Evolutionary conservation across 1,140 invertebrate species (phyloP).

Genomic region (Grapholita molesta): DNA sequence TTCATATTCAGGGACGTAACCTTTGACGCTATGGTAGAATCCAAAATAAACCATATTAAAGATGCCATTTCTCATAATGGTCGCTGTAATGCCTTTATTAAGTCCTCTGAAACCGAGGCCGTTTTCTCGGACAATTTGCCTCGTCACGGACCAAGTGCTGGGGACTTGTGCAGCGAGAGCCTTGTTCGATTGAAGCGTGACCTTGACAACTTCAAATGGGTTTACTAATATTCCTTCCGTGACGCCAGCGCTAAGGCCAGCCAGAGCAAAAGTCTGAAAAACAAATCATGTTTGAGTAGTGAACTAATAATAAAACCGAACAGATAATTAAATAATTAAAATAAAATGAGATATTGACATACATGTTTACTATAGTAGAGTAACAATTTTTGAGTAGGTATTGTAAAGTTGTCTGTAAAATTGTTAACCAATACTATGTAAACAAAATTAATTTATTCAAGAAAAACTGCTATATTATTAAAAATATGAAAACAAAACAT

Average conservation of each 20-base stretch:
- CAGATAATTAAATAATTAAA: constrained; percentile 17
- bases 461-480: no score
- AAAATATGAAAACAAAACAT: constrained; percentile 19
- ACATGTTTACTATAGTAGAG: no score
- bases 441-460: no score
- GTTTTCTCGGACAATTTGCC: constrained; percentile 85
- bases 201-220: constrained; percentile 97
- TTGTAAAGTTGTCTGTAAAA: no score
- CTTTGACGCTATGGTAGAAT: constrained; percentile 95
- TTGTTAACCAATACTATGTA: no score
- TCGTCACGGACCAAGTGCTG: constrained; percentile 88
- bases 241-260: constrained; percentile 91
- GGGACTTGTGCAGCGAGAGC: constrained; percentile 78
- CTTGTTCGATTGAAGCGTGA: constrained; percentile 87
- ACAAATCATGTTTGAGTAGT: constrained; percentile 16
- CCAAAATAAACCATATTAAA: constrained; percentile 97
- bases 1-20: constrained; percentile 83
- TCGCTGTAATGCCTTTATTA: constrained; percentile 93
- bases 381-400: no score
- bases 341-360: no score
- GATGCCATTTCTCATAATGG: constrained; percentile 90
- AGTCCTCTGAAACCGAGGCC: constrained; percentile 89
- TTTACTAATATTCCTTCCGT: constrained; percentile 95
- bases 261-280: constrained; percentile 89
- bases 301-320: constrained; percentile 13